Conservation (phyloP, 2,888 invertebrate species). For the Acrocyrtus sp. region DNA sequence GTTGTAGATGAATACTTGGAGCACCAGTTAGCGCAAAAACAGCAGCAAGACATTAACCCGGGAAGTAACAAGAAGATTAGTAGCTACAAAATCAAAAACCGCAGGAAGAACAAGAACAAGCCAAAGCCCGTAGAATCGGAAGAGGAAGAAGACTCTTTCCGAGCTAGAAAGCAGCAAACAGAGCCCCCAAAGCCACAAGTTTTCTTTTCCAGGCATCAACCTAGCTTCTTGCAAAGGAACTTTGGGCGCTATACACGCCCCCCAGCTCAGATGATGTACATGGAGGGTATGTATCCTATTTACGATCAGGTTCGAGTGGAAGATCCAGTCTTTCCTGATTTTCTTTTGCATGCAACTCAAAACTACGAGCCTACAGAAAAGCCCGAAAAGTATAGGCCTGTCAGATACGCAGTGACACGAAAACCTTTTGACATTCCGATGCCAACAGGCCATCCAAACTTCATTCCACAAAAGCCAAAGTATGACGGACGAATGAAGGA, state of each 20-base stretch:
- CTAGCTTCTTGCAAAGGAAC: constrained; percentile 12
- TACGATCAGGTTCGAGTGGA: constrained; percentile 43
- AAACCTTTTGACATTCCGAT: constrained; percentile 35
- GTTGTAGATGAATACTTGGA: constrained; percentile 51
- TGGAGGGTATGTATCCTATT: constrained; percentile 49
- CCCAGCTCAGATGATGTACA: constrained; percentile 28
- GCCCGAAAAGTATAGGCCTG: constrained; percentile 20
- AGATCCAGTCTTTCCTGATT: constrained; percentile 53
- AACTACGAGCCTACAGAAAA: constrained; percentile 1
- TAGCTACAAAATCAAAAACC: constrained; percentile 44
- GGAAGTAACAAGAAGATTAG: constrained; percentile 1
- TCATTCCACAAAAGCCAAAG: constrained; percentile 31
- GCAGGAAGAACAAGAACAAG: constrained; percentile 32
- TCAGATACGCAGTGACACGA: constrained; percentile 47
- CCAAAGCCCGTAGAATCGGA: constrained; percentile 18
- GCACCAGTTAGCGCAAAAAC: constrained; percentile 29
- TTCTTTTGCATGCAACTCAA: constrained; percentile 44
- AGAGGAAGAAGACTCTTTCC: constrained; percentile 4
- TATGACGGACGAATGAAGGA: constrained; percentile 46
- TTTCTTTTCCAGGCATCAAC: constrained; percentile 28
- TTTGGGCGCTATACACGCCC: constrained; percentile 2
- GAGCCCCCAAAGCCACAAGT: constrained; percentile 48
- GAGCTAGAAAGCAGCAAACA: not conserved
- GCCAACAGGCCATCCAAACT: constrained; percentile 45
- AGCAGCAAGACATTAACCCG: constrained; percentile 35